Base-by-base conservation (phyloP, 2,113 vertebrate genomes). In the Sebastes schlegelii region DNA sequence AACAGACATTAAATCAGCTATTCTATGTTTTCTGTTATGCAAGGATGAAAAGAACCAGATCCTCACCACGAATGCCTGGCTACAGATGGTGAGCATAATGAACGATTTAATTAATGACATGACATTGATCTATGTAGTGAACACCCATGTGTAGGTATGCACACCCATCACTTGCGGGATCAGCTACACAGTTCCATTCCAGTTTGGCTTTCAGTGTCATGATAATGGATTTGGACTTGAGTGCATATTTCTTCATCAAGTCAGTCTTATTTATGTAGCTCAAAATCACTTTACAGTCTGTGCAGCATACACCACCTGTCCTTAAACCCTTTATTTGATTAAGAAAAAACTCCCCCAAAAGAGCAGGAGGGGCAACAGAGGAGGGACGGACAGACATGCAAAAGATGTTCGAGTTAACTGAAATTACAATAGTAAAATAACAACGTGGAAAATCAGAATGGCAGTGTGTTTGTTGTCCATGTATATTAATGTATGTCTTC, bases 11-110 rank as follows among this genome's bases (percentile, higher is more conserved):
- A 61, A 79, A 68, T 75, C 5, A 42, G 19, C 17, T 48, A 13
- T 74, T 55, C 17, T 49, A 77, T 68, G 9, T 17, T 84, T 79
- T 80, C 42, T 85, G 42, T 69, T 79, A 2, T 86, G 12, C 19
- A 78, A 96, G 96, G 95, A 96, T 93, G 96, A 96, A 88, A 96
- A 96, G 91, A 96, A 96, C 82, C 96, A 96, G 91, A 89, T 96
- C 57, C 89, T 96, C 70, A 96, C 95, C 77, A 95, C 95, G 1
- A 96, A 96, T 10, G 94, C 95, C 61, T 96, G 96, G 96, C 90
- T 96, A 52, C 95, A 96, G 87, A 96, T 96, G 95, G 96, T 96
- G 89, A 96, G 93, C 82, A 54, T 55, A 72, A 66, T 64, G 23
- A 79, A 79, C 66, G 69, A 71, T 14, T 77, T 72, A 80, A 77